phyloP scores from a whole-genome alignment of 2,113 vertebrate genomes.

The Pluvialis apricaria region DNA sequence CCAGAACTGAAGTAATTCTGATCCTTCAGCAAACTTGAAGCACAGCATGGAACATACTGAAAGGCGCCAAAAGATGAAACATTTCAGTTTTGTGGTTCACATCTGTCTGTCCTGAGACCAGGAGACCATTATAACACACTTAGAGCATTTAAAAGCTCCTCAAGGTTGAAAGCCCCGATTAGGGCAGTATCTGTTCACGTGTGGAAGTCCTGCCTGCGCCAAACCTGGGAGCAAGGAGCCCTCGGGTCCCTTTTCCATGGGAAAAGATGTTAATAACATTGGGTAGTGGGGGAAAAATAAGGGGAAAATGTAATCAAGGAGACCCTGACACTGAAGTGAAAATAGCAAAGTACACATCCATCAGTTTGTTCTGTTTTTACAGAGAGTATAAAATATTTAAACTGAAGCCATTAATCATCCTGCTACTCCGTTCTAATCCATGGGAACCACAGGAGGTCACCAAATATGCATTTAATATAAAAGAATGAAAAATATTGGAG shows the following conservation, averaged over 20 bases:
- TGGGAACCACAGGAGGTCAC: conserved; percentile 67
- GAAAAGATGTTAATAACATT: not conserved
- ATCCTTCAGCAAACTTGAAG: conserved; percentile 69
- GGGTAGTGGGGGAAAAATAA: not conserved
- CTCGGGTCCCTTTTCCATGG: not conserved
- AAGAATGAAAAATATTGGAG: conserved; percentile 47
- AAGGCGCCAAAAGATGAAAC: conserved; percentile 69
- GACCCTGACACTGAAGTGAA: not conserved
- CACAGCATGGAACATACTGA: conserved; percentile 66
- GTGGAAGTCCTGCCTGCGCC: not conserved
- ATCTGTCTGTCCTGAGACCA: conserved; percentile 66
- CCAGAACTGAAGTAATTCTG: conserved; percentile 69
- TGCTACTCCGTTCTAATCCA: conserved; percentile 45
- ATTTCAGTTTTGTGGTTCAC: conserved; percentile 68
- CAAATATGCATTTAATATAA: conserved; percentile 63
- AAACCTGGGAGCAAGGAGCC: not conserved
- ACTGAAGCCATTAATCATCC: conserved; percentile 54
- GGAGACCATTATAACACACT: conserved; percentile 66
- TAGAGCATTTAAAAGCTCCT: conserved; percentile 63
- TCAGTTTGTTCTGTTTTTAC: conserved; percentile 57
- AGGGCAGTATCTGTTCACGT: conserved; percentile 33
- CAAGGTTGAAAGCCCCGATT: conserved; percentile 59
- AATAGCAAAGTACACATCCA: conserved; percentile 42
- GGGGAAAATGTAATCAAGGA: conserved; percentile 28
- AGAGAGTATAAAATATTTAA: conserved; percentile 67